phyloP scores from a whole-genome alignment of 2,113 vertebrate species.

The Hypanus sabinus region DNA sequence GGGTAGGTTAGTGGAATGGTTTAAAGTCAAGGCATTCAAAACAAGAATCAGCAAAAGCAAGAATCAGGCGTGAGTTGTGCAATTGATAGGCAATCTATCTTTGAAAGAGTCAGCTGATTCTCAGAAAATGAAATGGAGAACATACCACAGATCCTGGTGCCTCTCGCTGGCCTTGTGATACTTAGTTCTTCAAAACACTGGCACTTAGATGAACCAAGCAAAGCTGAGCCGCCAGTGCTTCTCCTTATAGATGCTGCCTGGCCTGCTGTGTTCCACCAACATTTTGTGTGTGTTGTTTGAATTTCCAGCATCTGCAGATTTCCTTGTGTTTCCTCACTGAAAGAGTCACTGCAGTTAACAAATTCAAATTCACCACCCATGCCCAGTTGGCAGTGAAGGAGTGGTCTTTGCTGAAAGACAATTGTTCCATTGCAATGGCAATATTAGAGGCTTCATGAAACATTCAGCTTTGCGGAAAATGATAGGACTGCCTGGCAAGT shows the following conservation, averaged over 20 bases:
- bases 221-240: no score
- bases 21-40: neutral
- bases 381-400: neutral
- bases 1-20: neutral
- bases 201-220: neutral
- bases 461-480: neutral
- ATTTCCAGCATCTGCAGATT: no score
- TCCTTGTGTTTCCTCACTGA: neutral
- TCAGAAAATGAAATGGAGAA: neutral
- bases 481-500: neutral
- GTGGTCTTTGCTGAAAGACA: neutral
- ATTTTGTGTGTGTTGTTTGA: no score
- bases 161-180: neutral
- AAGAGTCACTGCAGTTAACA: neutral
- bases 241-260: no score
- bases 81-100: neutral
- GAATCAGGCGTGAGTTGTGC: neutral
- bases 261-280: no score
- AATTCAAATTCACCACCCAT: neutral
- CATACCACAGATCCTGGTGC: neutral
- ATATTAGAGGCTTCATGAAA: neutral
- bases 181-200: neutral
- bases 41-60: neutral
- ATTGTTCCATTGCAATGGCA: neutral
- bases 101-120: neutral